A percentile compares a stretch with the other conserved stretches of the same genome.
These are phyloP conservation scores for Misgurnus anguillicaudatus DNA, from an alignment of 2,113 vertebrate species.

Conservation along the genomic window DNA sequence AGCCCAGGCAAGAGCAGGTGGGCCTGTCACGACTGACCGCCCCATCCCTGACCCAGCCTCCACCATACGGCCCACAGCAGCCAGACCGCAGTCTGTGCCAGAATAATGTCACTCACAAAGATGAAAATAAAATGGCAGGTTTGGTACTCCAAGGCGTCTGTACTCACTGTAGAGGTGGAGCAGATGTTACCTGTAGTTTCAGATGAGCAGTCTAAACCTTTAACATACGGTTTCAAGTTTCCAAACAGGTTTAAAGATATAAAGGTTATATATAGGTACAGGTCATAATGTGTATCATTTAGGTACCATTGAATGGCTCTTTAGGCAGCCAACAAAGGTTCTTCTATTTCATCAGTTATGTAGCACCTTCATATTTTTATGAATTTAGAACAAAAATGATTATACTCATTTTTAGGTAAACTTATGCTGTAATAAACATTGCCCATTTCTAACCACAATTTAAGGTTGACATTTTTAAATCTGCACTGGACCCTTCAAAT, in stretches of 20 bases:
- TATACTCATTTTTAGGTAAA: too few relatives aligned
- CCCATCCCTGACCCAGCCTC: conserved; percentile 52
- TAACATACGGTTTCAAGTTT: background rate
- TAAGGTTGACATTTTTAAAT: background rate
- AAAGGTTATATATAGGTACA: background rate
- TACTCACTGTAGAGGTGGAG: conserved; percentile 21
- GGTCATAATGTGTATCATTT: too few relatives aligned
- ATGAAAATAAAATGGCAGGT: conserved; percentile 41
- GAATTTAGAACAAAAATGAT: too few relatives aligned
- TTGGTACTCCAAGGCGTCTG: conserved; percentile 21
- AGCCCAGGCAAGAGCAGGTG: conserved; percentile 52
- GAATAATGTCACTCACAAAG: conserved; percentile 40
- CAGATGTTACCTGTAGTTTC: conserved; percentile 43
- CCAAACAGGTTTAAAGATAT: background rate
- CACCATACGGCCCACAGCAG: conserved; percentile 38
- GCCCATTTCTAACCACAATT: background rate
- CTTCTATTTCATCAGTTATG: too few relatives aligned
- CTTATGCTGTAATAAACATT: background rate
- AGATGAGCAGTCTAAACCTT: conserved; percentile 32
- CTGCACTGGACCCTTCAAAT: background rate
- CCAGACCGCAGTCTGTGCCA: conserved; percentile 45
- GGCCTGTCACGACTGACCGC: conserved; percentile 55
- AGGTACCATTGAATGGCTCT: too few relatives aligned
- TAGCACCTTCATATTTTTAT: too few relatives aligned
- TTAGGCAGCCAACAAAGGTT: too few relatives aligned